Evolutionary conservation across 2,113 vertebrate genomes (phyloP).

Genomic region (Silurus meridionalis): DNA sequence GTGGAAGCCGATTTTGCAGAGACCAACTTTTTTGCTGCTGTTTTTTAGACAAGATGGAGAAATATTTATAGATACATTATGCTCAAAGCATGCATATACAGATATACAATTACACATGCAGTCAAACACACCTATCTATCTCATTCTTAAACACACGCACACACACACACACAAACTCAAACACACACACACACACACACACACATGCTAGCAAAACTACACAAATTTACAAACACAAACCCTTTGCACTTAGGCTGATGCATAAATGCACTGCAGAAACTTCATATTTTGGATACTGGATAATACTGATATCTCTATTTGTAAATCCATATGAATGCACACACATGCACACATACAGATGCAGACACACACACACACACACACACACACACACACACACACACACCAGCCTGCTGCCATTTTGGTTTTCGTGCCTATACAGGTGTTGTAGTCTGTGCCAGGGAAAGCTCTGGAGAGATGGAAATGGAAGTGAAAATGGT

Average conservation of each 20-base stretch:
- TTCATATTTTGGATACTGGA: slow-evolving; percentile 58
- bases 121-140: slow-evolving; percentile 41
- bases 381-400: slow-evolving; percentile 65
- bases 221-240: slow-evolving; percentile 33
- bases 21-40: slow-evolving; percentile 81
- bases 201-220: slow-evolving; percentile 49
- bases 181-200: slow-evolving; percentile 47
- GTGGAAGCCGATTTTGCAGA: slow-evolving; percentile 77
- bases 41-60: slow-evolving; percentile 73
- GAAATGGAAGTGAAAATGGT: slow-evolving; percentile 63
- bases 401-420: slow-evolving; percentile 82
- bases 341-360: slow-evolving; percentile 64
- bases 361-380: slow-evolving; percentile 47
- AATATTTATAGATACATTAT: slow-evolving; percentile 79
- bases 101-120: slow-evolving; percentile 63
- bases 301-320: slow-evolving; percentile 27
- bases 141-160: neutral
- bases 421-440: slow-evolving; percentile 83
- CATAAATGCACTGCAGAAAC: slow-evolving; percentile 62
- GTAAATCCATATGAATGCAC: slow-evolving; percentile 55
- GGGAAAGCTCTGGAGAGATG: slow-evolving; percentile 72
- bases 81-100: slow-evolving; percentile 79
- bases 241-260: slow-evolving; percentile 41
- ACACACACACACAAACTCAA: neutral
- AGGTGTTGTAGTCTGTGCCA: slow-evolving; percentile 77